Base-by-base conservation (phyloP, 2,888 invertebrate species). In the Dioctria linearis region DNA sequence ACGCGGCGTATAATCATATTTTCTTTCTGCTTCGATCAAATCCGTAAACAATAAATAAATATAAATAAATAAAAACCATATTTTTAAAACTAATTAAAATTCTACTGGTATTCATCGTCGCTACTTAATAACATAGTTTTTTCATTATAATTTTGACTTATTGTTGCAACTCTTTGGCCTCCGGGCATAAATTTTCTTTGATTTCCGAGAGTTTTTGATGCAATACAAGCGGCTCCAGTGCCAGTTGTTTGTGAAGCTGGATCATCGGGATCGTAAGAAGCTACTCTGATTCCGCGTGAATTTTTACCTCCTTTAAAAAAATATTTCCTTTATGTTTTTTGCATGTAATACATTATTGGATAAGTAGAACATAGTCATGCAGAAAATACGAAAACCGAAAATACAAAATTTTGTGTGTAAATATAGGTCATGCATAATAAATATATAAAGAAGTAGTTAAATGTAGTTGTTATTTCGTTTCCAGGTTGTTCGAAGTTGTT, bases 71-170 rank as follows among this genome's bases (percentile, higher is more conserved):
- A n/a, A n/a, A 76, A 63, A 25, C 37, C 6, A 37, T 11, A 63
- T 63, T 11, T 37, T 46, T 11, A 42, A 57, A 75, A 75, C 73
- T 63, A 63, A 49, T 78, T 13, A 43, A 51, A 57, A n/a, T 79
- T 86, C 91, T 91, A 96, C 91, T 96, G 96, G 90, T 95, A 95
- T 89, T 98, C 98, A 88, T 98, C 98, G 88, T 98, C 98, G 84
- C 97, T 97, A 90, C 96, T 97, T 84, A 98, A 92, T 83, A 98
- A 92, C 91, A 97, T 97, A 57, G 98, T 97, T 91, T 98, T 98
- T 91, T 98, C 98, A 89, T 96, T 97, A 90, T 97, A 97, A 89
- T 95, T 95, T 86, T 94, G 93, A 84, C 93, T 93, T 87, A 95
- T 95, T 85, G 95, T 95, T 51, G 95, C 93, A 80, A 95, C 94